A percentile compares a stretch with the other conserved stretches of the same genome.
Evolutionary conservation across 2,113 vertebrate genomes (phyloP).

Genomic region (Chunga burmeisteri): DNA sequence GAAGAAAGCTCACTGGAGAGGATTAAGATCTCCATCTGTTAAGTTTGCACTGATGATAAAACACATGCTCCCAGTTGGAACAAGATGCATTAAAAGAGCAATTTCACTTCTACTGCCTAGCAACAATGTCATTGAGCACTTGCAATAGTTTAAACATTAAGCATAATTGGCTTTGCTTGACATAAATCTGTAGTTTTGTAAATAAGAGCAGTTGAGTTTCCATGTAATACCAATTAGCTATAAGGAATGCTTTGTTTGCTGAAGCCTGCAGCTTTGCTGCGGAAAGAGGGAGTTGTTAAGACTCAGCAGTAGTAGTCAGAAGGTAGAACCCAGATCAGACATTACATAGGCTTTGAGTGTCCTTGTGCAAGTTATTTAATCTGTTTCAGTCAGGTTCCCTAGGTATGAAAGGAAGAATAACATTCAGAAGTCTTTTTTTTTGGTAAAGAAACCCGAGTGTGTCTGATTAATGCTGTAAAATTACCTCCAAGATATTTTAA

Average conservation of each 20-base stretch:
- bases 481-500: not conserved
- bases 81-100: conserved; percentile 72
- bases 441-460: not conserved
- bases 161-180: conserved; percentile 84
- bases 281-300: conserved; percentile 38
- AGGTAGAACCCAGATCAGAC: not conserved
- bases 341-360: not conserved
- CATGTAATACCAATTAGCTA: conserved; percentile 78
- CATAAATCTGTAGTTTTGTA: conserved; percentile 84
- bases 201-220: conserved; percentile 81
- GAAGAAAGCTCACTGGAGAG: not conserved
- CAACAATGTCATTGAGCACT: conserved; percentile 81
- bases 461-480: not conserved
- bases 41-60: conserved; percentile 63
- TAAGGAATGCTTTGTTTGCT: conserved; percentile 79
- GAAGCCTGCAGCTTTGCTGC: conserved; percentile 71
- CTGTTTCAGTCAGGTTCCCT: not conserved
- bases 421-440: not conserved
- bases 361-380: not conserved
- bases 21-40: conserved; percentile 71
- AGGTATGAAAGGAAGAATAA: not conserved
- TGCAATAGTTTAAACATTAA: conserved; percentile 85
- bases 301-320: not conserved
- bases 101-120: conserved; percentile 76
- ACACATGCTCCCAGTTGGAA: conserved; percentile 71